Base-by-base conservation (phyloP, 1,140 invertebrate genomes). In the Teleopsis dalmanni region DNA sequence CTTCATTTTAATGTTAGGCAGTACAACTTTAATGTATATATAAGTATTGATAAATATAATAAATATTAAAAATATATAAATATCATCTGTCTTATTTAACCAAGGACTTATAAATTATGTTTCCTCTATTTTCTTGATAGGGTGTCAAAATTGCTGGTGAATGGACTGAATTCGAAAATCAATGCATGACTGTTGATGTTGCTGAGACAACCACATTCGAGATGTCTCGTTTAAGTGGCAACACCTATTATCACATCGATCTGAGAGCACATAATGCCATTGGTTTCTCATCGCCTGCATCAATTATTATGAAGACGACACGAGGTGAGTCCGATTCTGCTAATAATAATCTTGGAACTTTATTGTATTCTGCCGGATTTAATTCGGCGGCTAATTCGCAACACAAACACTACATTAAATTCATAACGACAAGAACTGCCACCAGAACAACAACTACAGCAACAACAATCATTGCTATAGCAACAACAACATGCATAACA, bases 251-350 rank as follows among this genome's bases (percentile, higher is more conserved):
- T 74, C 80, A 78, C 57, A 81, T 90, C 55, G 85, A 91, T 62
- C 71, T 95, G 18, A 76, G 80, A 58, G 91, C 91, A 11, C 86
- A 88, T 58, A 95, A 95, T 71, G 70, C 76, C 9, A 85, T 94
- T 37, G 91, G 90, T 36, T 84, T 73, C 65, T 90, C 89, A 53
- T 70, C 78, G 34, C 81, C 88, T 2, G 83, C 82, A 8, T 75
- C 81, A 57, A 77, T 88, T 38, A 79, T 82, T 60, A 77, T 95
- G 59, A 86, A 84, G 72, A 94, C 91, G 33, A 83, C 86, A 56
- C 78, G 82, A 80, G 90, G 89, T 88, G 79, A 87, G 84, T 69
- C 58, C 55, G 65, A 69, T 68, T 65, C 65, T 40, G 80, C 73
- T 62, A 65, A 67, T 63, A 71, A 69, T 58, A 65, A 70, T 65